Evolutionary conservation across 1,140 invertebrate species (phyloP).

Genomic region (Ladona fulva): DNA sequence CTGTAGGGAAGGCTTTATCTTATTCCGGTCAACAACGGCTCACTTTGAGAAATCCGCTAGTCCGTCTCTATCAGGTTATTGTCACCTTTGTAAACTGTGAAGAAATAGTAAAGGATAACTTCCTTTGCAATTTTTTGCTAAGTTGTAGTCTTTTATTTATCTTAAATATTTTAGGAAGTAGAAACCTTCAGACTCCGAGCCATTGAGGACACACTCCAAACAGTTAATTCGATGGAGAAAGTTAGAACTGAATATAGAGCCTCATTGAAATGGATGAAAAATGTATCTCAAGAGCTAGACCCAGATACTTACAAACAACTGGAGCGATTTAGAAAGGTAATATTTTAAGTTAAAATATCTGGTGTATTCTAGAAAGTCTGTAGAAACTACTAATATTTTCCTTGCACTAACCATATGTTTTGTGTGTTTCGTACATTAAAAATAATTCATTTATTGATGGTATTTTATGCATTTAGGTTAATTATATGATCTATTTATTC

Average conservation of each 20-base stretch:
- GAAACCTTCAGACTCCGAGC: conserved; percentile 93
- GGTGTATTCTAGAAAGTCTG: no score
- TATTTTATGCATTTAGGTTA: no score
- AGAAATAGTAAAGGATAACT: no score
- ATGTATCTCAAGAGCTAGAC: conserved; percentile 89
- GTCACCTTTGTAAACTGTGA: background rate
- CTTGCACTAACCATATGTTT: no score
- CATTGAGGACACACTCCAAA: conserved; percentile 84
- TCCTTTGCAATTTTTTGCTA: no score
- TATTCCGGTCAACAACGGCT: conserved; percentile 93
- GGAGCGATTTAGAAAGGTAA: conserved; percentile 88
- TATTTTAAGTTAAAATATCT: background rate
- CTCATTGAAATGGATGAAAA: conserved; percentile 98
- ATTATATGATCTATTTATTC: no score
- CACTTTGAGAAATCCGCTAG: conserved; percentile 72
- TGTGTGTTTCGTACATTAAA: no score
- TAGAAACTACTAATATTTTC: no score
- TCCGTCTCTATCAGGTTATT: conserved; percentile 72
- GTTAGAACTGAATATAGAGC: conserved; percentile 93
- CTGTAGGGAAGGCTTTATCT: conserved; percentile 86
- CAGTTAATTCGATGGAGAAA: conserved; percentile 89
- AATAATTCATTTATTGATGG: no score
- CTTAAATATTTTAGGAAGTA: conserved; percentile 56
- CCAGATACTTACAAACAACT: conserved; percentile 92
- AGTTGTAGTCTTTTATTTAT: background rate